These are phyloP conservation scores for Cichladusa arquata DNA, from an alignment of 2,113 vertebrate species.

Conservation along the genomic window DNA sequence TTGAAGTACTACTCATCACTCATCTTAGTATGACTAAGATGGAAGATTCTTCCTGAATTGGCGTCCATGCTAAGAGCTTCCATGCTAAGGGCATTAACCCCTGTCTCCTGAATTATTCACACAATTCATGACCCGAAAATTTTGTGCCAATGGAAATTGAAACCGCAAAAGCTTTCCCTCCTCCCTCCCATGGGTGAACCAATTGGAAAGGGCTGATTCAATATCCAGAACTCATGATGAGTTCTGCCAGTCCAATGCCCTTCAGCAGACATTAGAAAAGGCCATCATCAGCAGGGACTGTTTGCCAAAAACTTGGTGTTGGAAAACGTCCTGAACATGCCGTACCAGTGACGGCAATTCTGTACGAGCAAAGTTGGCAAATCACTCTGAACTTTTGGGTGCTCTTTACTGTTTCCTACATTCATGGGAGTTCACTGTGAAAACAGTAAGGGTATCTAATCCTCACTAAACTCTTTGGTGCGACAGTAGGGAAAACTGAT, in stretches of 20 bases:
- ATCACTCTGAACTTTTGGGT: not conserved
- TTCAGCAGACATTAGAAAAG: not conserved
- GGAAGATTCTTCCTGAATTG: slow-evolving; percentile 13
- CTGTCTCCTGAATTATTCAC: slow-evolving; percentile 40
- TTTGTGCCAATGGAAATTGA: slow-evolving; percentile 6
- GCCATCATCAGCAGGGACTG: not conserved
- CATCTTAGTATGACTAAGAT: not conserved
- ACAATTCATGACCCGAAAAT: slow-evolving; percentile 37
- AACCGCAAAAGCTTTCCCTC: not conserved
- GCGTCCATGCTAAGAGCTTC: not conserved
- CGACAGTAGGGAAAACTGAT: slow-evolving; percentile 12
- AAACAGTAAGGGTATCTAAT: not conserved
- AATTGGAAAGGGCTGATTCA: not conserved
- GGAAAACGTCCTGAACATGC: not conserved
- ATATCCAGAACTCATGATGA: not conserved
- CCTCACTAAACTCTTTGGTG: not conserved
- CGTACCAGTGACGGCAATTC: not conserved
- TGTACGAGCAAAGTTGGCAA: not conserved
- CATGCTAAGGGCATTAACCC: not conserved
- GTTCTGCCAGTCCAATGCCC: not conserved
- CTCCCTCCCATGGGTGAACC: not conserved
- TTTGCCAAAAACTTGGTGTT: not conserved
- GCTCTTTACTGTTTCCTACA: not conserved
- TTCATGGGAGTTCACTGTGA: not conserved
- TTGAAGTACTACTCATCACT: not conserved